Percentiles rank a stretch among this genome's conserved stretches.
These are phyloP conservation scores for Cheilosia soror DNA, from an alignment of 2,888 invertebrate species.

Conservation along the genomic window DNA sequence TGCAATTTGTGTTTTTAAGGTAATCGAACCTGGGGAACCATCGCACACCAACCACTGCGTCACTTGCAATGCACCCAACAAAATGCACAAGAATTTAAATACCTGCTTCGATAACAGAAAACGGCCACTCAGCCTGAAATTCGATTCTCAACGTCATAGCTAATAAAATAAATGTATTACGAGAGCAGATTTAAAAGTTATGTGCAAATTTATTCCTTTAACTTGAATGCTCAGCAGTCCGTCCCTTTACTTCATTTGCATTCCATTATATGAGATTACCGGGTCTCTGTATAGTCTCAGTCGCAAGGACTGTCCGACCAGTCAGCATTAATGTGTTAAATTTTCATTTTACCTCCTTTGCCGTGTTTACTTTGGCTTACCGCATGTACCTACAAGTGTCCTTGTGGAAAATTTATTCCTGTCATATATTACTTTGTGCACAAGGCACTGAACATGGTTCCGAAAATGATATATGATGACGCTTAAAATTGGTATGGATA, in stretches of 20 bases:
- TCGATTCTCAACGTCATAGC: too few species aligned
- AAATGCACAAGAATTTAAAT: too few species aligned
- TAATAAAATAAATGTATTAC: too few species aligned
- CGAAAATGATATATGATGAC: too few species aligned
- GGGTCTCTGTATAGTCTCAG: background rate
- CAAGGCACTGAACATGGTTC: background rate
- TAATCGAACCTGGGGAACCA: too few species aligned
- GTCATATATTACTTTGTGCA: background rate
- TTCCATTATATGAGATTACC: background rate
- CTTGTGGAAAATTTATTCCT: background rate
- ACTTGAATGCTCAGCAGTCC: too few species aligned
- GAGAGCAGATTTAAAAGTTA: background rate
- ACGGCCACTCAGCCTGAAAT: too few species aligned
- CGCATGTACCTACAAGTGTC: background rate
- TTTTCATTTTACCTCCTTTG: background rate
- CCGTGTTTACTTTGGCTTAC: background rate
- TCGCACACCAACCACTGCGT: too few species aligned
- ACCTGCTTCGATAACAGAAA: too few species aligned
- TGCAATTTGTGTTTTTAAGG: too few species aligned
- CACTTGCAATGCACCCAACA: too few species aligned
- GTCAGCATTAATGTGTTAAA: background rate
- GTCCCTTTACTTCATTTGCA: background rate
- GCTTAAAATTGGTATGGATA: conserved; percentile 17
- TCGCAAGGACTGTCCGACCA: background rate
- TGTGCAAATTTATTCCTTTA: background rate